Evolutionary conservation across 1,140 invertebrate genomes (phyloP).

Genomic region (Drosophila ercepeae): DNA sequence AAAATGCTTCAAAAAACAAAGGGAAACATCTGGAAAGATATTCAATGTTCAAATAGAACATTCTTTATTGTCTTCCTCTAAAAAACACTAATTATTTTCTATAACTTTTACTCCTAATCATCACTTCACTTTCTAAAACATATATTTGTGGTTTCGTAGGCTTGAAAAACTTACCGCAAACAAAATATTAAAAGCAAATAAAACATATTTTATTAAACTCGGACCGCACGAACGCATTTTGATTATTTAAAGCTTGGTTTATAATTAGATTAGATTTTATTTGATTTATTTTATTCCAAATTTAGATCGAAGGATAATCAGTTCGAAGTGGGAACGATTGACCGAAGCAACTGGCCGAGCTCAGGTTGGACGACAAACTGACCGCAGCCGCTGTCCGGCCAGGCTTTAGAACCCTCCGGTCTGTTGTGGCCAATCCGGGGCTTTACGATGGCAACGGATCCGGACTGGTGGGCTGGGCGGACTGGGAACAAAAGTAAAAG

Average conservation of each 20-base stretch:
- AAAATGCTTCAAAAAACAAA: too few relatives aligned
- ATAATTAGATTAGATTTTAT: conserved; percentile 36
- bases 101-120: too few relatives aligned
- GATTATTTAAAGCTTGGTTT: conserved; percentile 24
- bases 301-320: not conserved
- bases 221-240: conserved; percentile 87
- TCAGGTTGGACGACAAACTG: conserved; percentile 34
- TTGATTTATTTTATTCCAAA: not conserved
- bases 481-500: conserved; percentile 53
- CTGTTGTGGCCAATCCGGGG: conserved; percentile 39
- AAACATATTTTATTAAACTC: conserved; percentile 88
- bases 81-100: too few relatives aligned
- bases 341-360: conserved; percentile 11
- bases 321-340: not conserved
- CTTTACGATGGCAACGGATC: conserved; percentile 13
- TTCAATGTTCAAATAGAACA: too few relatives aligned
- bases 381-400: conserved; percentile 27
- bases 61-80: too few relatives aligned
- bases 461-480: not conserved
- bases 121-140: not conserved
- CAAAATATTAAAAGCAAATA: conserved; percentile 90
- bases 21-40: too few relatives aligned
- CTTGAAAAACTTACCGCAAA: conserved; percentile 87
- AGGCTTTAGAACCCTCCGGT: conserved; percentile 40
- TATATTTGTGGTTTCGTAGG: not conserved